phyloP scores from a whole-genome alignment of 2,113 vertebrate species.

The Dolichallabes microphthalmus region DNA sequence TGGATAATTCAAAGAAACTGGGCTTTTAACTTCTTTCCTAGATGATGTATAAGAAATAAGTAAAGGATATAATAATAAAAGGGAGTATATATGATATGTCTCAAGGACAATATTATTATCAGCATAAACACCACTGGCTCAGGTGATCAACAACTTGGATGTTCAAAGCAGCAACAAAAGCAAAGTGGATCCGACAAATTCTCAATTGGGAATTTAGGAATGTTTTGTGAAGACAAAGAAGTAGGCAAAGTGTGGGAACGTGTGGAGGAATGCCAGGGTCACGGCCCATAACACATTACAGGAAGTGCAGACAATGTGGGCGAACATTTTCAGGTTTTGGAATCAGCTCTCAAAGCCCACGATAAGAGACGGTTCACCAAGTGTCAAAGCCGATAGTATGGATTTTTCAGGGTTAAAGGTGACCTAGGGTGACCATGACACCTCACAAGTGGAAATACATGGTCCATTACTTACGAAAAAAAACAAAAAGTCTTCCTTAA shows the following conservation, averaged over 20 bases:
- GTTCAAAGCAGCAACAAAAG: too few relatives aligned
- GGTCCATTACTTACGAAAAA: background rate
- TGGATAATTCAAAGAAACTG: too few relatives aligned
- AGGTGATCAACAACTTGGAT: too few relatives aligned
- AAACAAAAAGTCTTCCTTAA: background rate
- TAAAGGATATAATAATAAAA: too few relatives aligned
- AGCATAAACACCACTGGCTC: too few relatives aligned
- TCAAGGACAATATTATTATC: too few relatives aligned
- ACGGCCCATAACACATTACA: background rate
- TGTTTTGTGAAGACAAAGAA: background rate
- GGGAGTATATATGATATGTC: too few relatives aligned
- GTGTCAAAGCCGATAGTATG: background rate
- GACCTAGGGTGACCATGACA: background rate
- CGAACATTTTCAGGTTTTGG: background rate
- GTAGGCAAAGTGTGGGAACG: background rate
- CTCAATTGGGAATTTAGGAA: background rate
- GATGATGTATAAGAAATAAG: too few relatives aligned
- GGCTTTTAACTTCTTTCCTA: too few relatives aligned
- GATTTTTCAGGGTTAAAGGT: background rate
- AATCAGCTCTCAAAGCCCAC: conserved; percentile 15
- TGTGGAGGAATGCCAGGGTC: conserved; percentile 20
- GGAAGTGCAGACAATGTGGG: background rate
- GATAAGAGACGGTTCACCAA: background rate
- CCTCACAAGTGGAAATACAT: background rate
- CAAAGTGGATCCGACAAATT: background rate